Evolutionary conservation across 2,888 invertebrate genomes (phyloP), one percentile per base, ranked within the genome.

Genomic region (Ctenicera cuprea): DNA sequence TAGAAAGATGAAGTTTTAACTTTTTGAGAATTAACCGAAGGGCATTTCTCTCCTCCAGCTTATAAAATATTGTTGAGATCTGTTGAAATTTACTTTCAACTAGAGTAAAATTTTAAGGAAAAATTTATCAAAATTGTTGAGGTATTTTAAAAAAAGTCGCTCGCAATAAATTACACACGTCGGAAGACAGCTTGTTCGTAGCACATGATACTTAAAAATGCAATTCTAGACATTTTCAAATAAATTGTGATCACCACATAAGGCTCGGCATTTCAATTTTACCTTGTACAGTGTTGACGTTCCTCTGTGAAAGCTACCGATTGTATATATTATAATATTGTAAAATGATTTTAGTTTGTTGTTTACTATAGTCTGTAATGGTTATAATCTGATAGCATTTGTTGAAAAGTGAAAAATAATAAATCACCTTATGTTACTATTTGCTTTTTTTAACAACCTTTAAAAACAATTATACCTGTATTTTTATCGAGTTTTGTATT

Each of bases 291-390:
- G 78, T 77, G 79, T 79, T 78, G 67, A 77, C 66, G 73, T 75
- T 76, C 75, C 75, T 77, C 68, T 65, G 68, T 72, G 69, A 76
- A 77, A 78, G 75, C 74, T 77, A 76, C 71, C 74, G 68, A 76
- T 76, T 79, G 77, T 78, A 77, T 76, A 77, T 77, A 76, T 70
- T 76, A 74, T 76, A 73, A 74, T 76, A 74, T 77, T 76, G 75
- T 78, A 78, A 77, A 72, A 73, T 75, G 72, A 78, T 73, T 77
- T 78, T 78, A 79, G 81, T 83, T 83, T 82, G 80, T 82, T 81
- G 80, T 81, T 80, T 80, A 80, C 78, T 81, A 79, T 80, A 82
- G 79, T 80, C 80, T 79, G 80, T 80, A 80, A 82, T 76, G 76
- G 80, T 80, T 81, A 81, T 79, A 74, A 78, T 78, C 77, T 77